A percentile compares a stretch with the other conserved stretches of the same genome.
These are phyloP conservation scores for Leptonema lineaticorne DNA, from an alignment of 1,140 invertebrate species.

Conservation along the genomic window DNA sequence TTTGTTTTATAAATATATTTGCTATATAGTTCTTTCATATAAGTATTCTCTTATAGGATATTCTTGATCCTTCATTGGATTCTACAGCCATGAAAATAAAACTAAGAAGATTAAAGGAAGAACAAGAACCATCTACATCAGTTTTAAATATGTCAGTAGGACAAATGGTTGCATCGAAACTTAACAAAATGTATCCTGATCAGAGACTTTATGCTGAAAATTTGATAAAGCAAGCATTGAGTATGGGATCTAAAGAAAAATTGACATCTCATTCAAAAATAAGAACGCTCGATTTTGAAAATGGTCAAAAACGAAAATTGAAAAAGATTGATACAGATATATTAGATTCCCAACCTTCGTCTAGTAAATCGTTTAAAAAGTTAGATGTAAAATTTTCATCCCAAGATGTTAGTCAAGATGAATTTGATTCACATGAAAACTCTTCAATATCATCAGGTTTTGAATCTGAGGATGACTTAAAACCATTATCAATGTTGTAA, in stretches of 20 bases:
- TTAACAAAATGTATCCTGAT: conserved; percentile 41
- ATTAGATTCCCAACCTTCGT: too few relatives aligned
- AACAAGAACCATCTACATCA: not conserved
- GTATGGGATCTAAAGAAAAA: conserved; percentile 28
- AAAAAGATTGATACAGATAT: not conserved
- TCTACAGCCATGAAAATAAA: not conserved
- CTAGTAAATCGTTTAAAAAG: too few relatives aligned
- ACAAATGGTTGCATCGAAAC: conserved; percentile 37
- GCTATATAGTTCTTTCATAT: not conserved
- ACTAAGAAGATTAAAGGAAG: not conserved
- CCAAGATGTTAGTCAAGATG: not conserved
- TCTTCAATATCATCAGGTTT: not conserved
- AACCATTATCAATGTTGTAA: not conserved
- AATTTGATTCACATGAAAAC: not conserved
- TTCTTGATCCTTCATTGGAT: conserved; percentile 8
- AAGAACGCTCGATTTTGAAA: conserved; percentile 29
- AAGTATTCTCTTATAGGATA: conserved; percentile 12
- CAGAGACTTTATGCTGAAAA: conserved; percentile 40
- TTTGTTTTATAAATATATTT: not conserved
- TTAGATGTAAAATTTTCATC: too few relatives aligned
- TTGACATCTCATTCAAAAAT: conserved; percentile 33
- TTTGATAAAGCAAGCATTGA: conserved; percentile 38
- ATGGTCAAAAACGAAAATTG: not conserved
- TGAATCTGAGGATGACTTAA: not conserved
- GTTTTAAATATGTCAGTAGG: conserved; percentile 25